These are phyloP conservation scores for Plestiodon gilberti DNA, from an alignment of 2,113 vertebrate genomes.

Conservation along the genomic window DNA sequence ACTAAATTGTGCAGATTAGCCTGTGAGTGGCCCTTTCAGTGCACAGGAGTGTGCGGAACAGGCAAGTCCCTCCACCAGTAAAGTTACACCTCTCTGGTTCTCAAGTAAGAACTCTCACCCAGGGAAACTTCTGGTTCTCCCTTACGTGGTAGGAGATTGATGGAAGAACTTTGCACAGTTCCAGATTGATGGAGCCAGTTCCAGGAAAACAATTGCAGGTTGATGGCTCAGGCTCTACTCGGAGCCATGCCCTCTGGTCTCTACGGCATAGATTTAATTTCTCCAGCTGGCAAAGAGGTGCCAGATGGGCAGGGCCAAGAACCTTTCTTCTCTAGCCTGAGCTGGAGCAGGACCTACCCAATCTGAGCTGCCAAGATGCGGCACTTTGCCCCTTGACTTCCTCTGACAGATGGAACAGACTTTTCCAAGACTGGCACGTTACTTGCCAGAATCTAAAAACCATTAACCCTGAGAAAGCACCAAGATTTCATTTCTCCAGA, in stretches of 20 bases:
- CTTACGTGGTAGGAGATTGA: not conserved
- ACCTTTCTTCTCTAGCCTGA: constrained; percentile 8
- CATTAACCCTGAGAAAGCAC: constrained; percentile 21
- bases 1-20: not conserved
- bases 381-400: constrained; percentile 9
- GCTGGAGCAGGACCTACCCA: not conserved
- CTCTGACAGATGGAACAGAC: constrained; percentile 7
- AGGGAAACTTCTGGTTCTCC: not conserved
- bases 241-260: constrained; percentile 8
- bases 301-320: constrained; percentile 17
- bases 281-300: constrained; percentile 3
- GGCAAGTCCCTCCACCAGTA: not conserved
- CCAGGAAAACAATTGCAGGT: constrained; percentile 25
- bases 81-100: not conserved
- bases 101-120: not conserved
- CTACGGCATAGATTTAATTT: constrained; percentile 12
- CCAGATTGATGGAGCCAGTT: constrained; percentile 6
- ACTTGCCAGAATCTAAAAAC: constrained; percentile 4
- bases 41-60: not conserved
- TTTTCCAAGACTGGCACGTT: constrained; percentile 1
- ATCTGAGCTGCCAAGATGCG: constrained; percentile 3
- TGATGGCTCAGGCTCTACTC: not conserved
- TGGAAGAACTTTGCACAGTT: constrained; percentile 9
- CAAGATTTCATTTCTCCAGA: constrained; percentile 21
- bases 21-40: not conserved